Conservation (phyloP, 2,113 vertebrate species). For the Sylvilagus bachmani region DNA sequence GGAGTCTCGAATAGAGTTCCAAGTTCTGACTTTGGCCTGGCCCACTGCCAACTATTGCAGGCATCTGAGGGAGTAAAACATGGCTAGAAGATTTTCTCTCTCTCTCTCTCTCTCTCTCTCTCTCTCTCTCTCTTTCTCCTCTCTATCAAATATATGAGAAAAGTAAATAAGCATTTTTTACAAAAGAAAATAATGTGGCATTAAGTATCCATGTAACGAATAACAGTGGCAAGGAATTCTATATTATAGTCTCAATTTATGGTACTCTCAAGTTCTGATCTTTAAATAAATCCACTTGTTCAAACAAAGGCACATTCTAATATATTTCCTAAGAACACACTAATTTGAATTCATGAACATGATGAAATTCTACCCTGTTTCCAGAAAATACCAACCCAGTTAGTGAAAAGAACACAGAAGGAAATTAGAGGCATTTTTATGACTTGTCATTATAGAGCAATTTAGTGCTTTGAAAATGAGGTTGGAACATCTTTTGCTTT, state of each 20-base stretch:
- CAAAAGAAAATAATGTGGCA: not conserved
- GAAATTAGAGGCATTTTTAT: constrained; percentile 56
- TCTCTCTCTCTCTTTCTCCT: too few species aligned
- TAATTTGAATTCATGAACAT: constrained; percentile 51
- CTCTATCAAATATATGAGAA: too few species aligned
- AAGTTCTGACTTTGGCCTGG: too few species aligned
- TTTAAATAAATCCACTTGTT: constrained; percentile 53
- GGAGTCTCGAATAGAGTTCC: too few species aligned
- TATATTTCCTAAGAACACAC: constrained; percentile 38
- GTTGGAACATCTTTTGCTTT: constrained; percentile 40
- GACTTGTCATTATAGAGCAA: not conserved
- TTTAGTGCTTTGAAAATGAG: constrained; percentile 29
- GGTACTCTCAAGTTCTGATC: constrained; percentile 40
- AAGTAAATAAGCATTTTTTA: too few species aligned
- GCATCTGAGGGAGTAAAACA: too few species aligned
- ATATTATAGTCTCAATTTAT: constrained; percentile 45
- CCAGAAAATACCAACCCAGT: constrained; percentile 41
- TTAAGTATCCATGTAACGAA: constrained; percentile 38
- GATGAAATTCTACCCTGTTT: constrained; percentile 10
- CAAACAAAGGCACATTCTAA: constrained; percentile 57
- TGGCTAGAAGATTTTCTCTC: too few species aligned
- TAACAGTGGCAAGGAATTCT: not conserved
- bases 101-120: too few species aligned
- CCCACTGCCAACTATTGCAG: too few species aligned
- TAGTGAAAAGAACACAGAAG: not conserved